Percentiles rank a stretch among this genome's conserved stretches.
phyloP scores from a whole-genome alignment of 2,888 invertebrate species.

The Isotomurus palustris region DNA sequence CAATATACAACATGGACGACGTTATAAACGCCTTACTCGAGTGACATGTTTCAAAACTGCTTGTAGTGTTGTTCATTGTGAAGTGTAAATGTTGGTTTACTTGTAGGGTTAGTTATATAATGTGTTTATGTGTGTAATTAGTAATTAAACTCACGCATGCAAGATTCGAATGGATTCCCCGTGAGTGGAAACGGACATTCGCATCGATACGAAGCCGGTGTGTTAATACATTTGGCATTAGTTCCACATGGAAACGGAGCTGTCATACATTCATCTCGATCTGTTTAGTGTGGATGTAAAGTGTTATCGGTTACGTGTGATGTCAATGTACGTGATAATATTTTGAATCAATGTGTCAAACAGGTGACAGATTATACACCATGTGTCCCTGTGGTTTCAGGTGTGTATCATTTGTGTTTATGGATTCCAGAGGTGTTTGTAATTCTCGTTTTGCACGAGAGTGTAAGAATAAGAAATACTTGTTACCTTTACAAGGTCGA shows the following conservation, averaged over 20 bases:
- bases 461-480: not conserved
- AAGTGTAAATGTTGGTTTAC: too few relatives aligned
- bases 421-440: not conserved
- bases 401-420: constrained; percentile 41
- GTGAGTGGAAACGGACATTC: constrained; percentile 70
- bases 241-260: constrained; percentile 53
- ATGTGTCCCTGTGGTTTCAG: constrained; percentile 40
- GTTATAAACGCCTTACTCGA: too few relatives aligned
- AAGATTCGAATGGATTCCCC: constrained; percentile 58
- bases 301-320: too few relatives aligned
- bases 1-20: too few relatives aligned
- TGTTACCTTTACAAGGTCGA: constrained; percentile 64
- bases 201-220: constrained; percentile 71
- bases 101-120: constrained; percentile 18
- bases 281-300: constrained; percentile 47
- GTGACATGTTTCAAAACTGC: too few relatives aligned
- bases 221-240: constrained; percentile 75
- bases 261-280: constrained; percentile 45
- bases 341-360: too few relatives aligned
- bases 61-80: too few relatives aligned
- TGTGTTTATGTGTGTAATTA: constrained; percentile 24
- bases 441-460: too few relatives aligned
- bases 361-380: too few relatives aligned
- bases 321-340: too few relatives aligned
- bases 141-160: constrained; percentile 43